Percentiles rank a stretch among this genome's conserved stretches.
Conservation (phyloP, 2,113 vertebrate genomes). For the Porphyrio hochstetteri region DNA sequence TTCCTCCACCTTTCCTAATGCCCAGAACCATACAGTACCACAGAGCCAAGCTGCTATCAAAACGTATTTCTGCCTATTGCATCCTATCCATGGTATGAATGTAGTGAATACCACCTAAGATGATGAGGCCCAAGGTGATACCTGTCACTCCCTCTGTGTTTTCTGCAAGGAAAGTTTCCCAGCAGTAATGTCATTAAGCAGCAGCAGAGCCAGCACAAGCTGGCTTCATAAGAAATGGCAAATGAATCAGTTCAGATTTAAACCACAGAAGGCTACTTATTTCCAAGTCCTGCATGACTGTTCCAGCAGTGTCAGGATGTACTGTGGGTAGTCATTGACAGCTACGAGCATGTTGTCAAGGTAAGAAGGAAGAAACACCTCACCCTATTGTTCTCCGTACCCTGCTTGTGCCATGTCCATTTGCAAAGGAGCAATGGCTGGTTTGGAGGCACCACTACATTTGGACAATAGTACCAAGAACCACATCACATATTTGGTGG, state of each 20-base stretch:
- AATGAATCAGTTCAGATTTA: neutral
- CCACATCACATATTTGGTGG: fast-evolving
- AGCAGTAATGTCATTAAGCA: neutral
- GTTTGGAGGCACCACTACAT: neutral
- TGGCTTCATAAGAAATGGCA: neutral
- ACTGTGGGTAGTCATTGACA: neutral
- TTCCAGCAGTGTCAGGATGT: neutral
- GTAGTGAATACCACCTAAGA: neutral
- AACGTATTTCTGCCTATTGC: neutral
- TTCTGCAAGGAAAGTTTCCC: neutral
- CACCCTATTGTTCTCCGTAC: fast-evolving
- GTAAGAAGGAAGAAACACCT: neutral
- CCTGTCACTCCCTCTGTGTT: neutral
- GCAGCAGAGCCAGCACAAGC: neutral
- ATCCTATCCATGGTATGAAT: neutral
- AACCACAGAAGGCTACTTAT: neutral
- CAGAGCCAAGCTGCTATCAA: neutral
- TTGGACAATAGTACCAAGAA: neutral
- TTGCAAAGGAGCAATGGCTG: neutral
- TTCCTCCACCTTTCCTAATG: neutral
- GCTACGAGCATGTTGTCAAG: neutral
- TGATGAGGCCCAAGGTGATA: neutral
- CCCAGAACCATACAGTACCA: neutral
- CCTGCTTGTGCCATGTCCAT: neutral
- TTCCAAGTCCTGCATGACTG: neutral